Percentiles rank a stretch among this genome's conserved stretches.
Conservation (phyloP, 2,113 vertebrate genomes). For the Phycodurus eques region DNA sequence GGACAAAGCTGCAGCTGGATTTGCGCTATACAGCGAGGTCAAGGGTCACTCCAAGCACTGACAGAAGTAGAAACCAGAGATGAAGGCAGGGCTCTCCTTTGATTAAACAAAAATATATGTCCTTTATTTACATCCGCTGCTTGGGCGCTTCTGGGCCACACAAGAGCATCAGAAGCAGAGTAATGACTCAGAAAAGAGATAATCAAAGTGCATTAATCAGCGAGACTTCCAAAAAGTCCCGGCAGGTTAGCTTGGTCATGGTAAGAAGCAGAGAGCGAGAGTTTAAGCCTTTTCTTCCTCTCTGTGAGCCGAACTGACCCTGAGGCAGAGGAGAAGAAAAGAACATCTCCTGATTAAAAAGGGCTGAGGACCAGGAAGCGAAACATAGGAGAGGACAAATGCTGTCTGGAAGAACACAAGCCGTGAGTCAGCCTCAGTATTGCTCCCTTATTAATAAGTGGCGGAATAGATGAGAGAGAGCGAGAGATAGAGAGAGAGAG, state of each 20-base stretch:
- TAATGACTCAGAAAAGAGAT: conserved; percentile 53
- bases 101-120: conserved; percentile 21
- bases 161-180: conserved; percentile 45
- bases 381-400: conserved; percentile 62
- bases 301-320: conserved; percentile 61
- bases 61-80: conserved; percentile 67
- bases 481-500: conserved; percentile 28
- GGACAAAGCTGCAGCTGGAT: conserved; percentile 54
- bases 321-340: conserved; percentile 55
- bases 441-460: conserved; percentile 42
- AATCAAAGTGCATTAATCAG: conserved; percentile 64
- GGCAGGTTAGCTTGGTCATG: conserved; percentile 26
- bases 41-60: conserved; percentile 63
- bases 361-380: conserved; percentile 56
- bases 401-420: conserved; percentile 53
- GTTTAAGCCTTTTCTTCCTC: conserved; percentile 48
- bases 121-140: conserved; percentile 42
- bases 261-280: conserved; percentile 11
- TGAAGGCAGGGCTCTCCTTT: conserved; percentile 38
- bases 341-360: conserved; percentile 68
- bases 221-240: conserved; percentile 27
- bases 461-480: conserved; percentile 50
- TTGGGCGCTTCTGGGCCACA: conserved; percentile 25
- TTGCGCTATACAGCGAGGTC: conserved; percentile 44
- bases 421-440: conserved; percentile 38